Evolutionary conservation across 92 coral and sea anemone genomes (phyloP), one percentile per base, ranked within the genome.

Genomic region (Paragorgia papillata): DNA sequence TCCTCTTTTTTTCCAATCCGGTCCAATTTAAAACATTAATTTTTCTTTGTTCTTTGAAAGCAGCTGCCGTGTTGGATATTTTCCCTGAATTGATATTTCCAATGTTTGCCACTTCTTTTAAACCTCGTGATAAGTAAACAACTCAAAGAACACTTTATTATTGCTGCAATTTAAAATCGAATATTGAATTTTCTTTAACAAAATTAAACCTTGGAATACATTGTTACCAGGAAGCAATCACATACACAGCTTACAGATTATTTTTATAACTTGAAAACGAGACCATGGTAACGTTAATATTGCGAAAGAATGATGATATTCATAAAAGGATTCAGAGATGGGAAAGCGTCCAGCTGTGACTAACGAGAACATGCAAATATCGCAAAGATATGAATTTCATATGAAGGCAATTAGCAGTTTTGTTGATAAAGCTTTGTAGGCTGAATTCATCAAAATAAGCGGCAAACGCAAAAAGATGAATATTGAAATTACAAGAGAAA

Each of bases 401-500:
- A 67, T 44, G 74, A 67, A 67, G 57, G 74, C 57, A 67, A 67
- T 67, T 67, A 67, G 57, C 26, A 24, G 57, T 22, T 25, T 41
- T 44, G 51, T 67, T 67, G 57, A 67, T 64, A 67, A 43, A 67
- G 74, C 74, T 67, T 43, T 41, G 57, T n/a, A 67, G 74, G 57
- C 51, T 67, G 57, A 44, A 67, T 15, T 67, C 35, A 26, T 44
- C 13, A 26, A 46, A 67, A n/a, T 41, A 18, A 46, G 35, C 12
- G 15, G 31, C 35, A 44, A 21, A 41, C 2, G 31, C 35, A 44
- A 21, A 41, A 44, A 44, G 53, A 46, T 91, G 97, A 91, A 91
- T 91, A 95, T 74, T 89, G 43, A 37, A 37, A n/a, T n/a, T n/a
- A n/a, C n/a, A n/a, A n/a, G n/a, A n/a, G n/a, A n/a, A n/a, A n/a